Evolutionary conservation across 1,140 invertebrate species (phyloP).

Genomic region (Plectrocnemia conspersa): DNA sequence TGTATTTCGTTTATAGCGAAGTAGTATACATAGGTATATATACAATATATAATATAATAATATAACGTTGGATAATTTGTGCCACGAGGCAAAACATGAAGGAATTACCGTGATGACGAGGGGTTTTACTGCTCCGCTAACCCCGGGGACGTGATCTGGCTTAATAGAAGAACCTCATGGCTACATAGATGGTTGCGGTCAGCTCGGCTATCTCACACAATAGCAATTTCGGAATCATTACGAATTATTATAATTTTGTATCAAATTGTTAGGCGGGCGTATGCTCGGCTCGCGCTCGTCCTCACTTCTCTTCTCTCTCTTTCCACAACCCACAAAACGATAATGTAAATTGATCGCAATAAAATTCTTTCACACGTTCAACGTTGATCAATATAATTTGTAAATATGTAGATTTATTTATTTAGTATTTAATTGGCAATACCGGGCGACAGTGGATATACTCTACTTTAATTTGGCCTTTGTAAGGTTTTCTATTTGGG

Average conservation of each 20-base stretch:
- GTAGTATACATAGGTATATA: conserved; percentile 1
- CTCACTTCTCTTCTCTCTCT: too few relatives aligned
- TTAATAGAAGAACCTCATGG: conserved; percentile 10
- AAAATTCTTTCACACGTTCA: background rate
- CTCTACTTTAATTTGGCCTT: too few relatives aligned
- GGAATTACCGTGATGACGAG: conserved; percentile 20
- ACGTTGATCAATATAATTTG: background rate
- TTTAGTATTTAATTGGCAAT: too few relatives aligned
- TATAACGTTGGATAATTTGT: conserved; percentile 2
- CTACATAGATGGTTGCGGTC: conserved; percentile 15
- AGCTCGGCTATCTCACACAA: conserved; percentile 14
- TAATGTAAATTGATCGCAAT: background rate
- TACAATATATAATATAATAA: conserved; percentile 5
- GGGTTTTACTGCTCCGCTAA: conserved; percentile 20
- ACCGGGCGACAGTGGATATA: too few relatives aligned
- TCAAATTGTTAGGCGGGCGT: conserved; percentile 30
- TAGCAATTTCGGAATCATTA: conserved; percentile 30
- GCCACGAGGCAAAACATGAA: conserved; percentile 27
- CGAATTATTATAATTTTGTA: conserved; percentile 32
- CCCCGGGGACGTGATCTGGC: conserved; percentile 23
- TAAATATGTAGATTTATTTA: too few relatives aligned
- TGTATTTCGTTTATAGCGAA: too few relatives aligned
- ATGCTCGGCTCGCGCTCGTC: conserved; percentile 18
- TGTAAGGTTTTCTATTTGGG: too few relatives aligned
- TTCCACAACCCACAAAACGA: conserved; percentile 7